phyloP scores from a whole-genome alignment of 2,113 vertebrate genomes.

The Mugil cephalus region DNA sequence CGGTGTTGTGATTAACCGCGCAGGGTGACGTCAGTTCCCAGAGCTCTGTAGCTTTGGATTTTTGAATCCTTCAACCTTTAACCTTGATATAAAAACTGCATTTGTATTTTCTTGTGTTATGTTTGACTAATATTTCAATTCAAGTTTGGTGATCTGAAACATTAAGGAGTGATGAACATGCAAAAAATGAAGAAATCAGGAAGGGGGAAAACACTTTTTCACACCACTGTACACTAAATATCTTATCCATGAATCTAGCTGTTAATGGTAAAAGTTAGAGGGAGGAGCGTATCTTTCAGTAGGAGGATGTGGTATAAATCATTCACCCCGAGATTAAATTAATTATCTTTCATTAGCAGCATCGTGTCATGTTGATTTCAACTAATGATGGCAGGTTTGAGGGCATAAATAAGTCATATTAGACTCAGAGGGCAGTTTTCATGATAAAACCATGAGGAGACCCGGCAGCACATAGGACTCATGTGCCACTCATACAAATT shows the following conservation, averaged over 20 bases:
- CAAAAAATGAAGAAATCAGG: no score
- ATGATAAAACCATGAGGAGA: slow-evolving; percentile 50
- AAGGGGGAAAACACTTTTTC: no score
- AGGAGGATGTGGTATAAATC: slow-evolving; percentile 52
- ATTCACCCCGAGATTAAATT: slow-evolving; percentile 58
- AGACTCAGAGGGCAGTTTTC: slow-evolving; percentile 23
- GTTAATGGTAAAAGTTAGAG: slow-evolving; percentile 16
- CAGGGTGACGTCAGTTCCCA: no score
- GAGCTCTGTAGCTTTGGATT: no score
- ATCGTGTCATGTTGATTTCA: slow-evolving; percentile 64
- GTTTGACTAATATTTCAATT: no score
- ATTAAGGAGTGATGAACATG: no score
- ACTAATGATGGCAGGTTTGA: slow-evolving; percentile 63
- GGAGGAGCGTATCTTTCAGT: background rate
- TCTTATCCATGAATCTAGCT: slow-evolving; percentile 36
- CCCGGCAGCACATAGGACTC: slow-evolving; percentile 46
- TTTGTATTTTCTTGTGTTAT: no score
- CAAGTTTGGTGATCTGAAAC: no score
- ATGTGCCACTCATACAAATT: slow-evolving; percentile 76
- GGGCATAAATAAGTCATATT: slow-evolving; percentile 50
- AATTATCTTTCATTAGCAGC: slow-evolving; percentile 67
- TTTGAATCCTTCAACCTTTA: no score
- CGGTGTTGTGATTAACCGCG: no score
- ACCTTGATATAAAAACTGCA: no score
- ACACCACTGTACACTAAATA: slow-evolving; percentile 45